phyloP scores from a whole-genome alignment of 1,140 invertebrate genomes.

The Drosophila lowei region DNA sequence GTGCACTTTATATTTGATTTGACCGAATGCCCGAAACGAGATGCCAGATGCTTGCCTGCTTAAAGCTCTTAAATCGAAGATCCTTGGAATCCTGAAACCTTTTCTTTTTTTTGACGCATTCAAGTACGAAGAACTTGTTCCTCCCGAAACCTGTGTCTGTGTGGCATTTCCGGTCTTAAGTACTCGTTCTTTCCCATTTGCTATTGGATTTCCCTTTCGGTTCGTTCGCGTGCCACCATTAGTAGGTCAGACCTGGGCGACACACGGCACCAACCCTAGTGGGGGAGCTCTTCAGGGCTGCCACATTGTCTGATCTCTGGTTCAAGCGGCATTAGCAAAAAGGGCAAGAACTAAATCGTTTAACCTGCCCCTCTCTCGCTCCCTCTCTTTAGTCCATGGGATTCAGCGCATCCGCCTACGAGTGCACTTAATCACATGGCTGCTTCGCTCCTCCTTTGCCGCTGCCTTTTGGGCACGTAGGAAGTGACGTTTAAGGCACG shows the following conservation, averaged over 20 bases:
- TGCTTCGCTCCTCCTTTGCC: slow-evolving; percentile 33
- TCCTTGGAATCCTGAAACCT: not conserved
- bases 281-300: slow-evolving; percentile 7
- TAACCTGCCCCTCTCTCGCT: slow-evolving; percentile 48
- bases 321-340: slow-evolving; percentile 15
- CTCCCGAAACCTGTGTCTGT: too few relatives aligned
- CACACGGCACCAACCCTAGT: not conserved
- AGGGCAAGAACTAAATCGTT: slow-evolving; percentile 49
- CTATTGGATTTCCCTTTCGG: slow-evolving; percentile 44
- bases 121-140: too few relatives aligned
- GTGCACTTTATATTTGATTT: too few relatives aligned
- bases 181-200: slow-evolving; percentile 1
- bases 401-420: slow-evolving; percentile 57
- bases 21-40: too few relatives aligned
- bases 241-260: slow-evolving; percentile 36
- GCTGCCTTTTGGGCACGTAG: slow-evolving; percentile 51
- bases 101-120: not conserved
- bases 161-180: too few relatives aligned
- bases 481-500: slow-evolving; percentile 31
- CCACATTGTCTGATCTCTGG: slow-evolving; percentile 39
- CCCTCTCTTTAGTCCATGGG: slow-evolving; percentile 37
- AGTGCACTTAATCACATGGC: slow-evolving; percentile 77
- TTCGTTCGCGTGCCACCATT: slow-evolving; percentile 30
- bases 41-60: too few relatives aligned
- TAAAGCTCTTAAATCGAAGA: not conserved